Base-by-base conservation (phyloP, 2,888 invertebrate species). In the Allophyes oxyacanthae region DNA sequence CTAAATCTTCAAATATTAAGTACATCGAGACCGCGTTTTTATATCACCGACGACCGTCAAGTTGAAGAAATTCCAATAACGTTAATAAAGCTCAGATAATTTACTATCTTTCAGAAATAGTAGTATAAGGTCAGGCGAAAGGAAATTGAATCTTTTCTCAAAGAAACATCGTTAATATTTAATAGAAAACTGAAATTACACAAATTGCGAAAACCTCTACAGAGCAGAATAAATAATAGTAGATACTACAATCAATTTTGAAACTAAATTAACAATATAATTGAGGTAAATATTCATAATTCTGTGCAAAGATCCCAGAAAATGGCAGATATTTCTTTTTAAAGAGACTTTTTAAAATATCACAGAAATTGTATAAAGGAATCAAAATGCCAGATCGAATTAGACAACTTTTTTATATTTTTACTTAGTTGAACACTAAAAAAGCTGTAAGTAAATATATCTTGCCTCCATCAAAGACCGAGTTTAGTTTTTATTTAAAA, bases 1-100 rank as follows among this genome's bases (percentile, higher is more conserved):
- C 64, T 60, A 26, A 44, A 64, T 64, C 34, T 64, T 44, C 11
- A 34, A 56, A 41, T 13, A 41, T 41, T 56, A 13, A 13, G 20
- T 15, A 28, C 43, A 60, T 32, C 32, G 9, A 57, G 28, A 10
- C 57, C 44, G 14, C 34, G 13, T 64, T 56, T 44, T 33, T 64
- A 10, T 64, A 43, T 56, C 25, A 44, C 43, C 11, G 14, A 26
- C 13, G 14, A 40, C 56, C 25, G 30, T 45, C 30, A 45, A 14
- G 11, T 45, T 11, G 1, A 41, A 32, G 11, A 33, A 41, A 41
- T 33, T 45, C 13, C 25, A 32, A 20, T 11, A 41, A 28, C 5
- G 3, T 6, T 28, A 28, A 28, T 8, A 28, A 8, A 28, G 1
- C 2, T 6, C 1, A 28, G 28, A 8, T 28, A 28, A 8, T 28